Base-by-base conservation (phyloP, 2,797 vertebrate species). In the Tokudaia tokunoshimensis region DNA sequence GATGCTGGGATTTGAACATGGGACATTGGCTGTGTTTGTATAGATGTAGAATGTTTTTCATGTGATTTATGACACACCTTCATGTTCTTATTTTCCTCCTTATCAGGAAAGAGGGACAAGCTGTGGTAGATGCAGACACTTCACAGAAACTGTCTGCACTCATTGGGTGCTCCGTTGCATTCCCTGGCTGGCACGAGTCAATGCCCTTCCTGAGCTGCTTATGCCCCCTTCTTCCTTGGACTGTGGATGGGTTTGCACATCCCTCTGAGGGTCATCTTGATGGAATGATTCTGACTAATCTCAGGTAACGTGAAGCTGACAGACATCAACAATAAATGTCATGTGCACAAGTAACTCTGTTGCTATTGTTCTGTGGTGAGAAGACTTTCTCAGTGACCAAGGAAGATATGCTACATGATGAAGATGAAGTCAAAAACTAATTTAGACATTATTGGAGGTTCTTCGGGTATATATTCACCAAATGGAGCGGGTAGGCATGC, bases 61-160 rank as follows among this genome's bases (percentile, higher is more conserved):
- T 84, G 34, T 84, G 41, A 87, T 91, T 93, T 91, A 44, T n/a
- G 37, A 26, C 26, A 22, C 57, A n/a, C 72, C 78, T 70, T 55
- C 81, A 75, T 81, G 31, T 47, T 91, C 61, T 70, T 74, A 41
- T 91, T 94, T 96, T 92, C 19, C 88, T 76, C 65, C 85, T 95
- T 70, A 59, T 95, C 80, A 98, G 98, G 97, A 92, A 55, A 70
- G 41, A 95, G 37, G 78, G 44, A 4, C n/a, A 20, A 84, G 37
- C n/a, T 8, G 26, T 44, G 4, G 41, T 90, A 44, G n/a, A 81
- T 37, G 26, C 94, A 84, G 75, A 92, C 80, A n/a, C 22, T 63
- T 80, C 41, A 50, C 20, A 29, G n/a, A 89, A 47, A 94, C 92
- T 22, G 8, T 24, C 52, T 31, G 61, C 55, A 2, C 78, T 37